phyloP scores from a whole-genome alignment of 2,888 invertebrate species.

The Leucoma salicis region DNA sequence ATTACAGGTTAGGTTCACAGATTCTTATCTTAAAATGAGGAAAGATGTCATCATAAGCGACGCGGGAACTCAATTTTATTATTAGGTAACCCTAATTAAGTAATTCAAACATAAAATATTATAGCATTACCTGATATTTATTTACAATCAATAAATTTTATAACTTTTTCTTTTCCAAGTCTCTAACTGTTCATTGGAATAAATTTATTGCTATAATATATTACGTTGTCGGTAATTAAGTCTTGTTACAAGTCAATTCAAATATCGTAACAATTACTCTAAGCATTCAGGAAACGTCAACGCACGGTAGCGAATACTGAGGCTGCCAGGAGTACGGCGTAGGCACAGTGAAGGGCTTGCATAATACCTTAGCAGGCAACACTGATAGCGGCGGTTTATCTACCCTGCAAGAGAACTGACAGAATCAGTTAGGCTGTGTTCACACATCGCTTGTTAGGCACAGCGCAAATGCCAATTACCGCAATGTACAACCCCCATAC shows the following conservation, averaged over 20 bases:
- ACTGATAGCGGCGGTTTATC: slow-evolving; percentile 33
- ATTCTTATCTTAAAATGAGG: too few species aligned
- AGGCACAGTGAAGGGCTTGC: slow-evolving; percentile 45
- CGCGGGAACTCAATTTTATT: too few species aligned
- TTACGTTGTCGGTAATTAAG: slow-evolving; percentile 41
- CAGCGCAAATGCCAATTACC: slow-evolving; percentile 68
- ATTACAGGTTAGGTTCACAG: too few species aligned
- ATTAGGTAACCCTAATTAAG: too few species aligned
- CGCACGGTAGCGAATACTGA: slow-evolving; percentile 42
- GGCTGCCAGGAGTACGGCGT: slow-evolving; percentile 1
- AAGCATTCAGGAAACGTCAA: slow-evolving; percentile 63
- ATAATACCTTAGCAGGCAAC: slow-evolving; percentile 42
- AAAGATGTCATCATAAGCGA: too few species aligned
- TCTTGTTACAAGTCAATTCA: slow-evolving; percentile 50
- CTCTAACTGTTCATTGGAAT: slow-evolving; percentile 39
- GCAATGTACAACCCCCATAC: slow-evolving; percentile 57
- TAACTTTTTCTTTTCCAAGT: slow-evolving; percentile 37
- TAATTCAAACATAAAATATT: too few species aligned
- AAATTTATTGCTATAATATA: slow-evolving; percentile 43
- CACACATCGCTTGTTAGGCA: slow-evolving; percentile 50
- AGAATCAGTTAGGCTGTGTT: slow-evolving; percentile 50
- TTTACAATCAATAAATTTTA: slow-evolving; percentile 26
- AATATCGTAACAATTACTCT: slow-evolving; percentile 57
- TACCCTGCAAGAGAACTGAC: slow-evolving; percentile 35
- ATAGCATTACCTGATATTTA: too few species aligned